These are phyloP conservation scores for Bombus picipes DNA, from an alignment of 1,140 invertebrate genomes.

Conservation along the genomic window DNA sequence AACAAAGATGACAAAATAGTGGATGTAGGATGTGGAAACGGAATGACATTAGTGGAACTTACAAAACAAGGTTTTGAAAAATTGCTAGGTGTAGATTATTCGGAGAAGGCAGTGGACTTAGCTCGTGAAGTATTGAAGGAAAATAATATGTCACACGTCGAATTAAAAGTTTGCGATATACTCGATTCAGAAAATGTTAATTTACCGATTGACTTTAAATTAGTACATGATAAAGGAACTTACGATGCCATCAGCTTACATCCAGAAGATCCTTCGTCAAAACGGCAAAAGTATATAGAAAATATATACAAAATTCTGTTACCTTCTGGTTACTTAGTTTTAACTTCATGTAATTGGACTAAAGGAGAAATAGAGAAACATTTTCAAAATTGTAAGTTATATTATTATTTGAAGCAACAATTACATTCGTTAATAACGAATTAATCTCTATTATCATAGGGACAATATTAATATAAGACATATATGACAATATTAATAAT, in stretches of 20 bases:
- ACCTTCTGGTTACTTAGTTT: slow-evolving; percentile 88
- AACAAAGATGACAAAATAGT: slow-evolving; percentile 82
- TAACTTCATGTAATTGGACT: slow-evolving; percentile 98
- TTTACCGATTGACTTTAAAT: slow-evolving; percentile 81
- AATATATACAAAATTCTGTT: slow-evolving; percentile 86
- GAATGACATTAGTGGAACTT: slow-evolving; percentile 91
- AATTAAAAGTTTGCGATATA: slow-evolving; percentile 86
- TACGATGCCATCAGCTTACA: slow-evolving; percentile 95
- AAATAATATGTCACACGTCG: slow-evolving; percentile 82
- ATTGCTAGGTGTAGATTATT: slow-evolving; percentile 93
- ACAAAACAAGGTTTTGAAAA: slow-evolving; percentile 88
- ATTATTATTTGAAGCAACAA: neutral
- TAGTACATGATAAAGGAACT: slow-evolving; percentile 95
- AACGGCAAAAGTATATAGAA: slow-evolving; percentile 87
- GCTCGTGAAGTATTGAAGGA: slow-evolving; percentile 86
- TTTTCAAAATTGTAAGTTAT: slow-evolving; percentile 84
- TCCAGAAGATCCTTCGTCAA: slow-evolving; percentile 86
- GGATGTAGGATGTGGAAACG: slow-evolving; percentile 95
- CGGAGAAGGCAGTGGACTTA: slow-evolving; percentile 89
- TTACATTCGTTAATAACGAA: too few species aligned
- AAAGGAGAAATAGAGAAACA: slow-evolving; percentile 90
- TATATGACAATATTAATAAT: neutral
- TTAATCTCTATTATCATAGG: neutral
- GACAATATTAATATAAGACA: too few species aligned
- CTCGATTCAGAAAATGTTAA: slow-evolving; percentile 74